Evolutionary conservation across 1,140 invertebrate genomes (phyloP).

Genomic region (Formica selysi): DNA sequence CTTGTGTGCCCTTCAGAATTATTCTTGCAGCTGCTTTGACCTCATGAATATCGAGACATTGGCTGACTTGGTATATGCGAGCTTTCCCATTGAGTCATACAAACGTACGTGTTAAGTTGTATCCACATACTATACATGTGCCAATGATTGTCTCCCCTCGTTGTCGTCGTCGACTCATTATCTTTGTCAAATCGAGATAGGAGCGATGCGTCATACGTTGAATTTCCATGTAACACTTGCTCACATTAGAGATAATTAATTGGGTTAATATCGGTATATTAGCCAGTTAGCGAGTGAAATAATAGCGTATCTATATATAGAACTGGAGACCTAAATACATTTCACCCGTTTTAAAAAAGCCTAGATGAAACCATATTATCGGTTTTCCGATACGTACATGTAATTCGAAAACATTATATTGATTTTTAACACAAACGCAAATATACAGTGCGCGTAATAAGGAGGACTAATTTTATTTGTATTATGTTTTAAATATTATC

Average conservation of each 20-base stretch:
- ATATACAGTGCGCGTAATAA: neutral
- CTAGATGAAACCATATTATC: neutral
- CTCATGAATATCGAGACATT: conserved; percentile 43
- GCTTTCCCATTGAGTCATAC: conserved; percentile 73
- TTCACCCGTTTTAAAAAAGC: neutral
- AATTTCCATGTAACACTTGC: conserved; percentile 41
- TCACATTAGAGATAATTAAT: conserved; percentile 55
- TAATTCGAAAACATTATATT: neutral
- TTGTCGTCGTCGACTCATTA: conserved; percentile 62
- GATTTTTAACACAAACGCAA: neutral
- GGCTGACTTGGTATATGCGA: conserved; percentile 49
- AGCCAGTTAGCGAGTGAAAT: conserved; percentile 38
- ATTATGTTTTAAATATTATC: neutral
- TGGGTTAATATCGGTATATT: conserved; percentile 39
- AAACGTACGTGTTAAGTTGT: conserved; percentile 41
- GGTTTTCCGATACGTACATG: neutral
- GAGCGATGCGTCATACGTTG: conserved; percentile 63
- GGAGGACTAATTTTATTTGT: neutral
- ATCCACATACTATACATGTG: conserved; percentile 36
- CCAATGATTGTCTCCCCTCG: conserved; percentile 48
- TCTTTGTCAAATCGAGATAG: conserved; percentile 72
- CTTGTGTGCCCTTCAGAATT: conserved; percentile 6
- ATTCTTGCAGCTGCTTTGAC: conserved; percentile 40
- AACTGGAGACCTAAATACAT: neutral
- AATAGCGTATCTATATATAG: conserved; percentile 29